phyloP scores from a whole-genome alignment of 2,113 vertebrate genomes.

The Pedionomus torquatus region DNA sequence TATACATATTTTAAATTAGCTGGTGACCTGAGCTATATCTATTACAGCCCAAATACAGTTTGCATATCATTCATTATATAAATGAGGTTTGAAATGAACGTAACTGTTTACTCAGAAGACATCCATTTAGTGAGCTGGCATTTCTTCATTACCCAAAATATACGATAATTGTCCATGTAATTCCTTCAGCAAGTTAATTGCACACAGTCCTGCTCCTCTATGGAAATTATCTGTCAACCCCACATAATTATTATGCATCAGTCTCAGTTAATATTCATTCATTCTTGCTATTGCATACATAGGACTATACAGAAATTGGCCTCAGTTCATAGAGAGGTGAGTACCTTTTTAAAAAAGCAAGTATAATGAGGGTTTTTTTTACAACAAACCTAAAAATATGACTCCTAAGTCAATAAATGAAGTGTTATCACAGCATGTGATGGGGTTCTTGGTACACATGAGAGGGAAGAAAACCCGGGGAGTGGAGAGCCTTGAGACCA shows the following conservation, averaged over 20 bases:
- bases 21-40: conserved; percentile 5
- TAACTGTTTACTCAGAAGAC: conserved; percentile 64
- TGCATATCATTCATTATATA: conserved; percentile 48
- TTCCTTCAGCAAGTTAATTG: conserved; percentile 71
- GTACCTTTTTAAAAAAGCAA: neutral
- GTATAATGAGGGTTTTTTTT: neutral
- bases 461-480: neutral
- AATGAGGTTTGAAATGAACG: conserved; percentile 33
- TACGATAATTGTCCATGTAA: conserved; percentile 56
- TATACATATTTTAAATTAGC: conserved; percentile 28
- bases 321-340: neutral
- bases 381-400: neutral
- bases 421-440: rapidly evolving
- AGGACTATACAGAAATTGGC: neutral
- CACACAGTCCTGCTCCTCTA: conserved; percentile 16
- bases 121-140: conserved; percentile 64
- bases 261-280: conserved; percentile 5
- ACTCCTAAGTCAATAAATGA: neutral
- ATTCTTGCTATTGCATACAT: neutral
- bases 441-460: neutral
- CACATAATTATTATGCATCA: conserved; percentile 32
- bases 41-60: conserved; percentile 29
- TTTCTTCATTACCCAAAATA: conserved; percentile 72
- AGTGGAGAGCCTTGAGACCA: rapidly evolving
- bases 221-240: conserved; percentile 57